Percentiles rank a stretch among this genome's conserved stretches.
phyloP scores from a whole-genome alignment of 2,888 invertebrate genomes.

The Hyposoter dolosus region DNA sequence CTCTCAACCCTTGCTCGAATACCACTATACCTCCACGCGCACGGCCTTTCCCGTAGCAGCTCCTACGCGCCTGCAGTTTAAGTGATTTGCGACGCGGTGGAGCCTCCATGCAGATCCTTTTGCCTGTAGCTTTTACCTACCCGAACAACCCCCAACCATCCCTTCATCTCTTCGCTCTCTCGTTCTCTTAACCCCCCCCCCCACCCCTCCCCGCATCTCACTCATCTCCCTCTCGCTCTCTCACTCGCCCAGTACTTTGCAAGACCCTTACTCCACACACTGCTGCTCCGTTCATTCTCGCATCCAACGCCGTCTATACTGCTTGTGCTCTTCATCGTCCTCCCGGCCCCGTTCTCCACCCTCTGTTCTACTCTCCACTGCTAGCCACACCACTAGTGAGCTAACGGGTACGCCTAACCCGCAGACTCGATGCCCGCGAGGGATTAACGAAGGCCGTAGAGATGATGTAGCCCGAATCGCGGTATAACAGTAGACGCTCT shows the following conservation, averaged over 20 bases:
- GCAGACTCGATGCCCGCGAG: conserved; percentile 78
- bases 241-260: conserved; percentile 51
- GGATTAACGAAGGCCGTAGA: conserved; percentile 78
- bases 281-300: conserved; percentile 51
- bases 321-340: conserved; percentile 54
- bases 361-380: conserved; percentile 59
- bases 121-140: conserved; percentile 78
- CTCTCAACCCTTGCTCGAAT: conserved; percentile 72
- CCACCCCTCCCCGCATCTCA: conserved; percentile 38
- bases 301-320: conserved; percentile 64
- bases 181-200: conserved; percentile 21
- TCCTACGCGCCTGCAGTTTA: conserved; percentile 83
- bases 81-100: conserved; percentile 85
- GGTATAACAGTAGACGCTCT: conserved; percentile 12
- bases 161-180: conserved; percentile 61
- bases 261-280: conserved; percentile 61
- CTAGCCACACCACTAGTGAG: conserved; percentile 72
- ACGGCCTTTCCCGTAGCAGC: conserved; percentile 76
- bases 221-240: conserved; percentile 35
- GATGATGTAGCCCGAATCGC: conserved; percentile 60
- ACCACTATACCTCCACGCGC: conserved; percentile 71
- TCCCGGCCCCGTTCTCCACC: conserved; percentile 50
- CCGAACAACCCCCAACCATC: conserved; percentile 64
- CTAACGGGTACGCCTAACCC: conserved; percentile 78
- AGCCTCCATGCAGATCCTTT: conserved; percentile 85